Evolutionary conservation across 1,140 invertebrate genomes (phyloP), one percentile per base, ranked within the genome.

Genomic region (Zaprionus davidi): DNA sequence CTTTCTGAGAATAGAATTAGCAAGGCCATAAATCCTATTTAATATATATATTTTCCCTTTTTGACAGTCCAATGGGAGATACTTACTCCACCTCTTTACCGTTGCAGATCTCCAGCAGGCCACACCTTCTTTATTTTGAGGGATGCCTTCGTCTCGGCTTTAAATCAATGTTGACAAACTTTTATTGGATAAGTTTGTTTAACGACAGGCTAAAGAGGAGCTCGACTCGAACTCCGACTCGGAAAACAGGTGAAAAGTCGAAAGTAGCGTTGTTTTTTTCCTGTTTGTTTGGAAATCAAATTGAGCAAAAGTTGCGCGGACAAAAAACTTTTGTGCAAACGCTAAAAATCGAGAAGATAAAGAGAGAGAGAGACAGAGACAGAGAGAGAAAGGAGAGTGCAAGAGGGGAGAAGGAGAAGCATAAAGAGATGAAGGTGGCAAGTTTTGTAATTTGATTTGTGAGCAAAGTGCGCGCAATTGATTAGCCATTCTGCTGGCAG

Each of bases 151-250:
- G 78, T 80, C 71, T 85, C 69, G 79, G 85, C 85, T 91, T 92
- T 91, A 92, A 92, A 92, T 92, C 91, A 92, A 92, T 92, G 91
- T 92, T 92, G 83, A 90, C 90, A 92, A 92, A 92, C 80, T 92
- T 92, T 92, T 92, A 92, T 92, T 92, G 91, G 91, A 92, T 92
- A 92, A 92, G 90, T 92, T 92, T 92, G 90, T 92, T 92, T 90
- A 90, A 90, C 86, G 85, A 88, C 84, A 88, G 79, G 74, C 81
- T 58, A 78, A 77, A 73, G 67, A 63, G 71, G 68, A 57, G 36
- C 41, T 41, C 38, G 38, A 41, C 38, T 46, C n/a, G n/a, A 9
- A 46, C 41, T 46, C 41, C 41, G 2, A 1, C 2, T 46, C n/a
- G 62, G 66, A 81, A 70, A 77, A 77, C 67, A 90, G 81, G 85